Base-by-base conservation (phyloP, 2,113 vertebrate genomes). In the Phaethon lepturus region DNA sequence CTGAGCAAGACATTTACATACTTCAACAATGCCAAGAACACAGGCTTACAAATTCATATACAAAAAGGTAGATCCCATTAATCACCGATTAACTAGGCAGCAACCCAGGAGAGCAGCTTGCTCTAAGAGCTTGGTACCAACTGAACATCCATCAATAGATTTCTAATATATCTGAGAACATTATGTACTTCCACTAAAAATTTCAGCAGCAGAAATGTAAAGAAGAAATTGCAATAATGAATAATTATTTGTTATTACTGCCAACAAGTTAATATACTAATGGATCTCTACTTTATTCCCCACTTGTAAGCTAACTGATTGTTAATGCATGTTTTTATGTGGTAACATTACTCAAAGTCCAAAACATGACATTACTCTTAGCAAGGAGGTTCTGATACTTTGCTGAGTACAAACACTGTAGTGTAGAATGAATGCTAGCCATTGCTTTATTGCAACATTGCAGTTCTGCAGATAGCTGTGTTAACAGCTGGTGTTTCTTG, bases 141-240 rank as follows among this genome's bases (percentile, higher is more conserved):
- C 78, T 88, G 64, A 94, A 95, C 60, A 92, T 86, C 86, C 94
- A 91, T 96, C 98, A 97, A 88, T 64, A 79, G 10, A 40, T 85
- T 76, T 62, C 71, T 71, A 87, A 28, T 64, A 60, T 63, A 93
- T 73, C 64, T 86, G 72, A 95, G 96, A 96, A 82, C 64, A 90
- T 19, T 29, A 29, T 86, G 59, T 22, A 26, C 85, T 87, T 95
- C 71, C 76, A 76, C 58, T 55, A 75, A 78, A 95, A 97, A 80
- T 35, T 94, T n/a, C 25, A 64, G 82, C 45, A 40, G 52, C 72
- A 84, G 58, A 47, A 93, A 88, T 44, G 8, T 76, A 74, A 67
- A 44, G 91, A 80, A 40, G 20, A 56, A 80, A 79, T 56, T 59
- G 52, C 77, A 66, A 56, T 44, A 58, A 59, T 87, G 90, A 94